Base-by-base conservation (phyloP, 2,888 invertebrate genomes). In the Lepidocyrtoides sp. region DNA sequence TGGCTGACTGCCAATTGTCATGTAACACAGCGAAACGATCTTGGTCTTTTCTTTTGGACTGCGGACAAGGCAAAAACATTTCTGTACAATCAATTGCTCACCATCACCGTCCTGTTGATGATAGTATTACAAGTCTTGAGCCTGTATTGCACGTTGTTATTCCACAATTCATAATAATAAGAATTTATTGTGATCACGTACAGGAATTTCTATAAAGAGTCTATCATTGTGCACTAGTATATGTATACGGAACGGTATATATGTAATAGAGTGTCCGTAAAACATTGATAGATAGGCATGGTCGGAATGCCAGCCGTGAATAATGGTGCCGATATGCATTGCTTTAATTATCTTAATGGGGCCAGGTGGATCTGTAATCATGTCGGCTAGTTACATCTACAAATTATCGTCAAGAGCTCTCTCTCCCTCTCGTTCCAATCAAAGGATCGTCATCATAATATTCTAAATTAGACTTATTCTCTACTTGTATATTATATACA, bases 311-410 rank as follows among this genome's bases (percentile, higher is more conserved):
- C 84, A 79, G 89, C 77, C 84, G 89, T 90, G 89, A 90, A 84
- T 90, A 75, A 90, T 90, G 89, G 89, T 90, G 89, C 89, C 89
- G 89, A 90, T 90, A 90, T 66, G 54, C 89, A 77, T 90, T 90
- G 89, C 89, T 90, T 90, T 90, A 90, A 90, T 90, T 90, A 90
- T 84, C 89, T 84, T 90, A 90, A 90, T 90, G 89, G 89, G 89
- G 69, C 89, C 89, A 90, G 89, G 89, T 90, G 89, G 89, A 90
- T 75, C 60, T 90, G 84, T 90, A 90, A 90, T 90, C 89, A 84
- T 84, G 89, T 89, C 89, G 89, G 89, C 89, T 83, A 83, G 89
- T 83, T 89, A 89, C 83, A 57, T 57, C 75, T 75, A 89, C 89
- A 82, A 89, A 89, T 83, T 89, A 75, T 83, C 83, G 57, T 83